Base-by-base conservation (phyloP, 2,888 invertebrate genomes). In the Heliconius ethilla region DNA sequence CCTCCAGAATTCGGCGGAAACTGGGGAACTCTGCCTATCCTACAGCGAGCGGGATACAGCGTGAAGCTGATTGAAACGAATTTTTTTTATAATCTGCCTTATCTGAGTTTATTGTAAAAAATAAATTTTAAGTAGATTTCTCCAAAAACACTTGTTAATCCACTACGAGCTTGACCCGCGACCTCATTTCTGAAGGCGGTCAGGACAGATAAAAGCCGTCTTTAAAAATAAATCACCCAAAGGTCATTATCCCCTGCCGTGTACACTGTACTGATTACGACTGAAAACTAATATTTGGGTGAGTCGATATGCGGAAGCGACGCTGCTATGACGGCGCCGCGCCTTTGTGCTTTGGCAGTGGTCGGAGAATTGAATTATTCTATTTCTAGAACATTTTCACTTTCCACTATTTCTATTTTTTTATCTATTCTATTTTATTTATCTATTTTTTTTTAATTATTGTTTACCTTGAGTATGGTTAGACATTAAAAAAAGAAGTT, bases 231-330 rank as follows among this genome's bases (percentile, higher is more conserved):
- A 40, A 40, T 29, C 13, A 29, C 5, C 11, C 70, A 29, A 37
- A 67, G 70, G 45, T 70, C 51, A 55, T 70, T 45, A 55, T 51
- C 70, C 51, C 29, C 55, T 22, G 10, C 18, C 51, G 51, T 55
- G 27, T 59, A 59, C 55, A n/a, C n/a, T 33, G 65, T 66, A 66
- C 67, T 33, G 55, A 29, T 51, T 51, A 55, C 70, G 55, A 22
- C 70, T 51, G 55, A 55, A 51, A 55, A 70, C 29, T 29, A 70
- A 70, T 70, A 70, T 70, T 70, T 55, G 55, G 55, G 70, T 29
- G 25, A 55, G 29, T 55, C 55, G 55, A 25, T 55, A 70, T 27
- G 70, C 70, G 70, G 70, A 70, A 70, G 51, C 66, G 37, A 67
- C 66, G 66, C 66, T 33, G 33, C 22, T 29, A 29, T 18, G 70